Conservation (phyloP, 2,113 vertebrate species). For the Craseonycteris thonglongyai region DNA sequence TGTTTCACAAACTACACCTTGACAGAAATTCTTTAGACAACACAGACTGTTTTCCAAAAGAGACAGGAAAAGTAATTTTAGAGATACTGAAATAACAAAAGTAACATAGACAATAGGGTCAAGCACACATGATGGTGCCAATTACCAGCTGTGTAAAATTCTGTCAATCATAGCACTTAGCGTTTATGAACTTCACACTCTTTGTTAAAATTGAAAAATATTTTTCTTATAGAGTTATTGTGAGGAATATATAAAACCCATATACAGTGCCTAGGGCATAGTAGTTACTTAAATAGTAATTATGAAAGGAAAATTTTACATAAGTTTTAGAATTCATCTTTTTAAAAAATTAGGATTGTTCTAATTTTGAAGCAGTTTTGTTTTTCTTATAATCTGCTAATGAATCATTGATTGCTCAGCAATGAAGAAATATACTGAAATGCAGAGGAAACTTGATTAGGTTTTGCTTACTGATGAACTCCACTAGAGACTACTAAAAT, state of each 20-base stretch:
- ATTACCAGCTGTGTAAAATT: neutral
- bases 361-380: conserved; percentile 7
- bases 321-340: neutral
- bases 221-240: neutral
- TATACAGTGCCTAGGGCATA: neutral
- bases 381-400: conserved; percentile 11
- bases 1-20: neutral
- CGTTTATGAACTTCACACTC: neutral
- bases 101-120: neutral
- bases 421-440: neutral
- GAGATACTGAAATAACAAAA: neutral
- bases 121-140: neutral
- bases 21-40: neutral
- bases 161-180: neutral
- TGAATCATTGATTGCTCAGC: neutral
- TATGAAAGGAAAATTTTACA: neutral
- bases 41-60: neutral
- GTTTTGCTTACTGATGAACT: conserved; percentile 15
- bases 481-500: neutral
- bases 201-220: neutral
- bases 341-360: neutral
- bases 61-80: neutral
- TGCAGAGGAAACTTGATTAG: neutral
- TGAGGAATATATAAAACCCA: neutral
- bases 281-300: neutral